phyloP scores from a whole-genome alignment of 2,888 invertebrate species.

The Taphrorychus bicolor region DNA sequence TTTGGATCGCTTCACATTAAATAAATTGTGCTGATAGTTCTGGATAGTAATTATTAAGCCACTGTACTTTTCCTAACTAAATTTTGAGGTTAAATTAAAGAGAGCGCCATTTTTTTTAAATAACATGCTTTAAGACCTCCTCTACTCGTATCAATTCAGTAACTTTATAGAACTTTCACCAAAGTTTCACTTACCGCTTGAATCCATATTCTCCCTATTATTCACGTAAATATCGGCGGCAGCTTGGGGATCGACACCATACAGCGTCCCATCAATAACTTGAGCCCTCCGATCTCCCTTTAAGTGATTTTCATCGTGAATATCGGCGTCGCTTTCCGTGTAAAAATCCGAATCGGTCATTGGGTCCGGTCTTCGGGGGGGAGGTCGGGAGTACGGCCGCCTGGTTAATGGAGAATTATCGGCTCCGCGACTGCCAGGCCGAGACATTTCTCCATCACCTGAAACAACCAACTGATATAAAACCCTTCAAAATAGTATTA shows the following conservation, averaged over 20 bases:
- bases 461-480: too few relatives aligned
- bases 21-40: too few relatives aligned
- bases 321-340: constrained; percentile 89
- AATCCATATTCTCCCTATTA: constrained; percentile 82
- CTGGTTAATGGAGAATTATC: constrained; percentile 72
- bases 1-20: too few relatives aligned
- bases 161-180: too few relatives aligned
- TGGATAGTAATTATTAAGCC: too few relatives aligned
- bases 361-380: constrained; percentile 76
- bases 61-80: too few relatives aligned
- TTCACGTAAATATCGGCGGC: constrained; percentile 63
- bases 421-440: constrained; percentile 82
- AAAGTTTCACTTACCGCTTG: constrained; percentile 67
- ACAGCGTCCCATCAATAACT: constrained; percentile 90
- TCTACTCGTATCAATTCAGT: too few relatives aligned
- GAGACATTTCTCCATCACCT: constrained; percentile 89
- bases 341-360: constrained; percentile 94
- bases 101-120: too few relatives aligned
- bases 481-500: background rate
- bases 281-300: constrained; percentile 77
- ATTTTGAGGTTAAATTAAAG: too few relatives aligned
- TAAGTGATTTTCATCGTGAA: constrained; percentile 75
- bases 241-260: constrained; percentile 70
- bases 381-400: constrained; percentile 62
- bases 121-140: too few relatives aligned